These are phyloP conservation scores for Podiceps cristatus DNA, from an alignment of 2,113 vertebrate genomes.

Conservation along the genomic window DNA sequence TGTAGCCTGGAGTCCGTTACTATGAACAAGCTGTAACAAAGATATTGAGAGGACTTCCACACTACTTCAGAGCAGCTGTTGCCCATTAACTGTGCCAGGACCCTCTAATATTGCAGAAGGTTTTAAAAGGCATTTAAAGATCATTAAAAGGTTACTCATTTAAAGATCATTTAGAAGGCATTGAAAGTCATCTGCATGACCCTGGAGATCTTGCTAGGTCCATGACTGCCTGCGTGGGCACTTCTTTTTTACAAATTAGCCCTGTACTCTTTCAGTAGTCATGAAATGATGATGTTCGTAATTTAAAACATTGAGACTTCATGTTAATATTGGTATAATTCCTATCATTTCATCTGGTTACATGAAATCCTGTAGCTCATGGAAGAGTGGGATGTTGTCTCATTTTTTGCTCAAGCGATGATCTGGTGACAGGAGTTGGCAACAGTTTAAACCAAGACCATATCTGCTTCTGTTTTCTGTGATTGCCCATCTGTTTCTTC, in stretches of 20 bases:
- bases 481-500: constrained; percentile 48
- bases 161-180: not conserved
- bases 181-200: not conserved
- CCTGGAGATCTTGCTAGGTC: not conserved
- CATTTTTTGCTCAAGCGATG: not conserved
- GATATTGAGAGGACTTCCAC: not conserved
- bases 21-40: not conserved
- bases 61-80: not conserved
- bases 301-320: not conserved
- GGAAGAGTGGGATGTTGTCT: not conserved
- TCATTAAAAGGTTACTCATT: not conserved
- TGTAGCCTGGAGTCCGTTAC: not conserved
- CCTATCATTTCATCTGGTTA: not conserved
- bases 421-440: not conserved
- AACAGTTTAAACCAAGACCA: not conserved
- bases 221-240: accelerated
- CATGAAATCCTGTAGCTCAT: not conserved
- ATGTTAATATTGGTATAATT: not conserved
- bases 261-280: not conserved
- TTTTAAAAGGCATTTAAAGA: not conserved
- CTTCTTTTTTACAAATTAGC: not conserved
- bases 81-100: not conserved
- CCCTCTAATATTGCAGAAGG: not conserved
- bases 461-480: constrained; percentile 32
- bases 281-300: not conserved